These are phyloP conservation scores for Leucopsar rothschildi DNA, from an alignment of 2,113 vertebrate species.

Conservation along the genomic window DNA sequence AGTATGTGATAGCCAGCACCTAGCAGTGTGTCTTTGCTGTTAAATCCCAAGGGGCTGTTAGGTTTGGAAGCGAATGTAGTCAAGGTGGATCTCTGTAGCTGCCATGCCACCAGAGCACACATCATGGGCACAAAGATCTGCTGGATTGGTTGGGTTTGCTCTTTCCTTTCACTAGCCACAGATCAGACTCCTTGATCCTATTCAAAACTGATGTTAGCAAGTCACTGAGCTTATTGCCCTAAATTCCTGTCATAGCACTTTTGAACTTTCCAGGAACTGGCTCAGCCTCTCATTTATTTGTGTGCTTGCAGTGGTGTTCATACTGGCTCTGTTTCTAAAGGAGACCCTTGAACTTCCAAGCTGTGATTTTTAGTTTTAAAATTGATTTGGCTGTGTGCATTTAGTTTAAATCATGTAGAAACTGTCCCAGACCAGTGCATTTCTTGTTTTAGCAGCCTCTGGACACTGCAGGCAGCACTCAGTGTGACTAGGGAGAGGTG, in stretches of 20 bases:
- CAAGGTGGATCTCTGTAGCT: not conserved
- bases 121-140: not conserved
- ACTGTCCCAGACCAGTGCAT: not conserved
- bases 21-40: not conserved
- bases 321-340: not conserved
- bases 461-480: not conserved
- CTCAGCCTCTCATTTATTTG: not conserved
- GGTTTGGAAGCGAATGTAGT: not conserved
- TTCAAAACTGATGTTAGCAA: not conserved
- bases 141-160: not conserved
- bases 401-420: not conserved
- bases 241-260: not conserved
- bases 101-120: rapidly evolving
- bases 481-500: not conserved
- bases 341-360: not conserved
- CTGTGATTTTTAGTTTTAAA: not conserved
- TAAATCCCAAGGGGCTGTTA: not conserved
- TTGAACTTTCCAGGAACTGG: not conserved
- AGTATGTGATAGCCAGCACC: not conserved
- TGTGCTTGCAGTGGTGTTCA: not conserved
- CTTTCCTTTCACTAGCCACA: not conserved
- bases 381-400: not conserved
- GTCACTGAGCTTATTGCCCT: not conserved
- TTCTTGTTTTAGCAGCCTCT: not conserved
- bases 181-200: not conserved